Evolutionary conservation across 1,140 invertebrate species (phyloP).

Genomic region (Carcinoscorpius rotundicauda): DNA sequence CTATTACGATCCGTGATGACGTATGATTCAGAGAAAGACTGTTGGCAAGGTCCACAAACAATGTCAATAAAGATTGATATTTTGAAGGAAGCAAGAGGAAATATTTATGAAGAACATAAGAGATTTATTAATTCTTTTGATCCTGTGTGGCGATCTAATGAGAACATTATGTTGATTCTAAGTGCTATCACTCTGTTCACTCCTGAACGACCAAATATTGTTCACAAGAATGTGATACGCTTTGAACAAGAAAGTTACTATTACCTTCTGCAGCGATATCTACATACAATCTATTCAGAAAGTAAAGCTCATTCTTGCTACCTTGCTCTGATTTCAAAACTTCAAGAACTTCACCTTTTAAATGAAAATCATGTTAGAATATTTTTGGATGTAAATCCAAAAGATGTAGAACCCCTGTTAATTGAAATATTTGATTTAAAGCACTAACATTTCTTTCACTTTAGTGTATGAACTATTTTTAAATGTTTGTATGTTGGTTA

Average conservation of each 20-base stretch:
- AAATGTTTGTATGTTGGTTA: too few relatives aligned
- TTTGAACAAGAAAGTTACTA: conserved; percentile 85
- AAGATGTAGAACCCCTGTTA: conserved; percentile 73
- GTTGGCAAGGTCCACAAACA: conserved; percentile 48
- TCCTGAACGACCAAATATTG: conserved; percentile 60
- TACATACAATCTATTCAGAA: conserved; percentile 65
- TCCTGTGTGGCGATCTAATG: conserved; percentile 61
- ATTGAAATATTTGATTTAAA: conserved; percentile 89
- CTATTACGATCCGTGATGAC: conserved; percentile 73
- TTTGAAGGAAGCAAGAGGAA: conserved; percentile 70
- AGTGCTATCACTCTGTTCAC: conserved; percentile 80
- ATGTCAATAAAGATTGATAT: conserved; percentile 60
- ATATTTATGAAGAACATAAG: conserved; percentile 71
- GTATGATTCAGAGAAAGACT: conserved; percentile 68
- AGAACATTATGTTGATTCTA: conserved; percentile 76
- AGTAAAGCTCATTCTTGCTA: conserved; percentile 75
- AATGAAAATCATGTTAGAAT: conserved; percentile 76
- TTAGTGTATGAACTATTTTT: too few relatives aligned
- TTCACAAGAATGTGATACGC: conserved; percentile 70
- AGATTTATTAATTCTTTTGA: conserved; percentile 68
- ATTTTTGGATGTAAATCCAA: conserved; percentile 78
- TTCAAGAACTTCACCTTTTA: conserved; percentile 67
- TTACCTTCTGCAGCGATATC: conserved; percentile 67
- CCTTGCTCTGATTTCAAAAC: conserved; percentile 72
- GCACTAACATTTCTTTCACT: conserved; percentile 13